Conservation (phyloP, 2,888 invertebrate genomes). For the Conchocele bisecta region DNA sequence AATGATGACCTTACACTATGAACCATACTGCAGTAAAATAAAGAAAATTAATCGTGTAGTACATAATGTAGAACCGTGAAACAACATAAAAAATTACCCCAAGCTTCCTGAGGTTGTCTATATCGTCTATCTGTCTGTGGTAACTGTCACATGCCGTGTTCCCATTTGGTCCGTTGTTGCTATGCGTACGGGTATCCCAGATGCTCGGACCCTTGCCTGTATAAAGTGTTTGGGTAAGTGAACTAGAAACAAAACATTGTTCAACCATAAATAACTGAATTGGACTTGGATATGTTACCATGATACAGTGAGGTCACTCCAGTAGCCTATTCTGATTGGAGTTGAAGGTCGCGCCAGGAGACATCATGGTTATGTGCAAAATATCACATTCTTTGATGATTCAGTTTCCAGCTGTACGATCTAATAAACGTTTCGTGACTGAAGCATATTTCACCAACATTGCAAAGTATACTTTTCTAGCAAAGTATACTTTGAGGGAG, state of each 20-base stretch:
- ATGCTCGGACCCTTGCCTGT: constrained; percentile 71
- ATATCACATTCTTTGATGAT: too few relatives aligned
- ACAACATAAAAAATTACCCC: constrained; percentile 78
- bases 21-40: not conserved
- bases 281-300: too few relatives aligned
- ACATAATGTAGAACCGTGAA: not conserved
- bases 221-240: too few relatives aligned
- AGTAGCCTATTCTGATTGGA: too few relatives aligned
- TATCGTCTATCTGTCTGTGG: constrained; percentile 86
- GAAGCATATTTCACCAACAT: too few relatives aligned
- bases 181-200: constrained; percentile 86
- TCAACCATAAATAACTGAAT: not conserved
- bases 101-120: constrained; percentile 85
- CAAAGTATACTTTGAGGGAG: too few relatives aligned
- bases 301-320: too few relatives aligned
- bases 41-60: not conserved
- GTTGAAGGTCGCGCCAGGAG: too few relatives aligned
- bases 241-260: not conserved
- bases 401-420: too few relatives aligned
- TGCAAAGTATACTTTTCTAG: too few relatives aligned
- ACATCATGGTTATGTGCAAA: too few relatives aligned
- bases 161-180: constrained; percentile 85
- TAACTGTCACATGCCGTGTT: constrained; percentile 88
- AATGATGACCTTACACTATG: not conserved
- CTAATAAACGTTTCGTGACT: too few relatives aligned